phyloP scores from a whole-genome alignment of 2,113 vertebrate genomes.

The Meleagris gallopavo region DNA sequence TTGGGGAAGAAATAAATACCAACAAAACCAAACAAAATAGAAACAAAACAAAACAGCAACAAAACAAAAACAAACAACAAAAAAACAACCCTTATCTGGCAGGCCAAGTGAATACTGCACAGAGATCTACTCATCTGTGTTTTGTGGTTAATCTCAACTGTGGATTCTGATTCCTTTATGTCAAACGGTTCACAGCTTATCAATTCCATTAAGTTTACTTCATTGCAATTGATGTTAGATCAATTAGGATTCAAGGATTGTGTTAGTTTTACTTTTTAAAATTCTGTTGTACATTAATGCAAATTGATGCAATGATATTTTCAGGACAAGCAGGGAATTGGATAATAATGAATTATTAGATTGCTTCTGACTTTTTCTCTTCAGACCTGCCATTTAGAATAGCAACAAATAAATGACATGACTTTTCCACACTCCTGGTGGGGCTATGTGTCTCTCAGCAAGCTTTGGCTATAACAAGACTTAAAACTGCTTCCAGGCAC shows the following conservation, averaged over 20 bases:
- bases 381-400: background rate
- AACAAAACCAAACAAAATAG: background rate
- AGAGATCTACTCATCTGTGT: background rate
- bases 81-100: background rate
- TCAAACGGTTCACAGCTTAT: background rate
- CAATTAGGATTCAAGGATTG: background rate
- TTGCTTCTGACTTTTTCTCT: background rate
- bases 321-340: background rate
- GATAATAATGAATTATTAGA: background rate
- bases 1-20: background rate
- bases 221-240: background rate
- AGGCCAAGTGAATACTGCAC: background rate
- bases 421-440: background rate
- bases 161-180: background rate
- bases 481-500: slow-evolving; percentile 1
- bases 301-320: background rate
- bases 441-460: background rate
- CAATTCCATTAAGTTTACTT: background rate
- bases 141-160: background rate
- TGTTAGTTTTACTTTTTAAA: background rate
- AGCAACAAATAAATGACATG: background rate
- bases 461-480: background rate
- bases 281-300: background rate
- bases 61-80: background rate
- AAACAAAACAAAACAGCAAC: background rate